phyloP scores from a whole-genome alignment of 2,113 vertebrate species.

The Mastomys coucha region DNA sequence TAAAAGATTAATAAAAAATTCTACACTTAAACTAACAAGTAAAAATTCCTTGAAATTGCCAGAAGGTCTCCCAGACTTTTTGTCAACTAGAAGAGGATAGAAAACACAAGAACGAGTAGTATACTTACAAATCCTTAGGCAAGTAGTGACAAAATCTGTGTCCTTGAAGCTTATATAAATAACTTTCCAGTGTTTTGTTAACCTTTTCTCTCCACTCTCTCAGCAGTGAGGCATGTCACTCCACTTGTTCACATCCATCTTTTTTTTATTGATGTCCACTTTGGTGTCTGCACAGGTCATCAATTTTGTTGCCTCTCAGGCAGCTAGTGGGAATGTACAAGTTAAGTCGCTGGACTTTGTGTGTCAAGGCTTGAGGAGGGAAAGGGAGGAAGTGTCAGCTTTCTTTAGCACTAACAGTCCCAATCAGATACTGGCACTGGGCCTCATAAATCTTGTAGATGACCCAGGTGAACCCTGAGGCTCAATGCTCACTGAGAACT shows the following conservation, averaged over 20 bases:
- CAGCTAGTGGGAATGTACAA: conserved; percentile 85
- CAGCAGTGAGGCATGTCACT: conserved; percentile 89
- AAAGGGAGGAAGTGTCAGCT: conserved; percentile 82
- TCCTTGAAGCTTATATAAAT: conserved; percentile 95
- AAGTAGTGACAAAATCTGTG: conserved; percentile 92
- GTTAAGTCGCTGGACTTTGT: conserved; percentile 83
- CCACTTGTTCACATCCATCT: conserved; percentile 91
- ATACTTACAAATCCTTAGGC: conserved; percentile 90
- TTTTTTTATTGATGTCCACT: conserved; percentile 92
- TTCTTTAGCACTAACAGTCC: conserved; percentile 82
- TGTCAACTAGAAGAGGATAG: conserved; percentile 87
- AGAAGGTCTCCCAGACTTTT: conserved; percentile 63
- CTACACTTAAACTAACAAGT: conserved; percentile 13
- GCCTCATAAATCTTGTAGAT: conserved; percentile 91
- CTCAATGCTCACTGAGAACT: conserved; percentile 90
- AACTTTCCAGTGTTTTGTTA: conserved; percentile 96
- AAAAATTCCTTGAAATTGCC: conserved; percentile 52
- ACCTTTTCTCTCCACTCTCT: conserved; percentile 88
- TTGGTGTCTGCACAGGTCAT: conserved; percentile 91
- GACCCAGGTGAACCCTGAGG: conserved; percentile 91
- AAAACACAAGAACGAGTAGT: conserved; percentile 81
- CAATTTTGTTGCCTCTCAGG: conserved; percentile 90
- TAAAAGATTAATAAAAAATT: conserved; percentile 62
- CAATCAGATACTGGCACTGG: conserved; percentile 87
- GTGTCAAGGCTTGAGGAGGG: conserved; percentile 76